Evolutionary conservation across 2,113 vertebrate genomes (phyloP), one percentile per base, ranked within the genome.

Genomic region (Lampris incognitus): DNA sequence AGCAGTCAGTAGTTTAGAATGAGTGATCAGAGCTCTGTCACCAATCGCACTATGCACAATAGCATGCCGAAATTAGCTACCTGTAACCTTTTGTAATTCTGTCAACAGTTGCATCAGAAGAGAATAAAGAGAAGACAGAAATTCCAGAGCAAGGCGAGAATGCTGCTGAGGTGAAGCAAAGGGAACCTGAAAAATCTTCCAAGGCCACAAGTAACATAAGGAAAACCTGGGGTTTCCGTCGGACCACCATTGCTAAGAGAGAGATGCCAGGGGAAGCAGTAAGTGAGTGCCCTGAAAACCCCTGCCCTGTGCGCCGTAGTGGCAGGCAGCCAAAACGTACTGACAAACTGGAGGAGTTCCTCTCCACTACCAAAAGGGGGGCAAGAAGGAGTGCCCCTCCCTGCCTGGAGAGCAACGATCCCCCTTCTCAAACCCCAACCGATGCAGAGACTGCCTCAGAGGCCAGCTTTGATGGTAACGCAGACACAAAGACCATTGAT

Each of bases 291-390:
- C 91, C 92, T 59, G 95, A 95, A 5, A 95, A 85, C 0, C 94
- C 94, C 39, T 90, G 90, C 59, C 95, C 96, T 3, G 93, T 98
- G 2, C 92, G 98, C 1, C 97, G 97, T 10, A 99, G 97, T 0
- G 97, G 98, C 0, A 87, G 98, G 49, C 97, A 99, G 84, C 94
- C 98, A 0, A 98, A 99, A 68, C 95, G 97, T 2, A 98, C 97
- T 0, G 97, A 98, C 89, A 93, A 98, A 39, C 95, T 98, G 6
- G 97, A 99, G 57, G 97, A 99, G 82, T 99, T 99, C 74, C 95
- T 99, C 5, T 96, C 95, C 1, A 97, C 96, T 0, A 94, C 97
- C 1, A 98, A 95, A 40, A 93, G 98, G 79, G 84, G 69, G 0
- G 92, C 93, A 0, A 92, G 97, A 65, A 95, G 85, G 72, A 95